Conservation (phyloP, 1,140 invertebrate genomes). For the Melitaea cinxia region DNA sequence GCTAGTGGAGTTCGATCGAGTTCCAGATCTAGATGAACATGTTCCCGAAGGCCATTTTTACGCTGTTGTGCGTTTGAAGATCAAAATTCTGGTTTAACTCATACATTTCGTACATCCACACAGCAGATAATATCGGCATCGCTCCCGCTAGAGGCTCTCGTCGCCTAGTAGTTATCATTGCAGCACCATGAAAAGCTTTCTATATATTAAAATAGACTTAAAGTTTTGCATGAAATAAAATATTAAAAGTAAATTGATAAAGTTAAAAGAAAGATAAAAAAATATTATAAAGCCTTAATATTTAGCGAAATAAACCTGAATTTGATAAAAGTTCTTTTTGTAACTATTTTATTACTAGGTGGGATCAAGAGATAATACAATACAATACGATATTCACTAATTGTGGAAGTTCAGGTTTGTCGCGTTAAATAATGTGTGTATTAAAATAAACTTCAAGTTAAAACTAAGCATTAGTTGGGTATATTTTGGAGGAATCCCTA, state of each 20-base stretch:
- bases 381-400: neutral
- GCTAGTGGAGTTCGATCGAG: neutral
- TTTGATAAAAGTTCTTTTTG: neutral
- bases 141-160: conserved; percentile 11
- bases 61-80: neutral
- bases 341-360: too few species aligned
- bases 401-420: conserved; percentile 11
- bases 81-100: neutral
- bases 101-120: neutral
- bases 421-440: conserved; percentile 8
- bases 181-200: conserved; percentile 35
- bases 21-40: neutral
- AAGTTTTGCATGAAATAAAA: conserved; percentile 43
- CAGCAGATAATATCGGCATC: neutral
- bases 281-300: conserved; percentile 11
- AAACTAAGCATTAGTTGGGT: neutral
- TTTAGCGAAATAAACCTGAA: conserved; percentile 22
- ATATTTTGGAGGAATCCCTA: neutral
- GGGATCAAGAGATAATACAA: too few species aligned
- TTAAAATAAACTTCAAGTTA: neutral
- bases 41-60: neutral
- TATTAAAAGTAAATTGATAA: conserved; percentile 32
- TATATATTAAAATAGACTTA: conserved; percentile 30
- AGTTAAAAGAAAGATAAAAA: conserved; percentile 28
- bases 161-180: conserved; percentile 19